Evolutionary conservation across 2,888 invertebrate species (phyloP).

Genomic region (Antitype chi): DNA sequence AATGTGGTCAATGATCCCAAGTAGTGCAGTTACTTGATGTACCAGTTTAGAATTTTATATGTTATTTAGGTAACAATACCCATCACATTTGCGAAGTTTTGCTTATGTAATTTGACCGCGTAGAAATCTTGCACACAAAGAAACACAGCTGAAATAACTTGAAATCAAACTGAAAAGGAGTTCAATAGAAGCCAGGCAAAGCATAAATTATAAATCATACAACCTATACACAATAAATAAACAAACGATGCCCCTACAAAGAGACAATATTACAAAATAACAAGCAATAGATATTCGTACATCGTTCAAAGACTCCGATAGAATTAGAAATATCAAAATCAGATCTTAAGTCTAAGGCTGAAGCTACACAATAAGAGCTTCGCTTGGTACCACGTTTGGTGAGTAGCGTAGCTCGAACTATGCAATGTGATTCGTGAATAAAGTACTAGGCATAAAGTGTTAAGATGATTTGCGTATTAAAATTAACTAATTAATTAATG

Average conservation of each 20-base stretch:
- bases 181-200: neutral
- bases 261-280: constrained; percentile 6
- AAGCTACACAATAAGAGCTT: neutral
- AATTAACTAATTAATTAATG: neutral
- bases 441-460: too few relatives aligned
- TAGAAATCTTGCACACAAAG: neutral
- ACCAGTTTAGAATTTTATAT: too few relatives aligned
- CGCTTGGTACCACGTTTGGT: neutral
- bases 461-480: neutral
- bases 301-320: neutral
- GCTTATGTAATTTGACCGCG: neutral
- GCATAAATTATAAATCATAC: neutral
- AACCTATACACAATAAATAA: neutral
- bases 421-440: neutral
- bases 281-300: constrained; percentile 32
- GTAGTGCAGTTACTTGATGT: too few relatives aligned
- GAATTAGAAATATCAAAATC: constrained; percentile 29
- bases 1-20: too few relatives aligned
- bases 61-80: neutral
- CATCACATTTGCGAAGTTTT: neutral
- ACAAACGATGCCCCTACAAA: constrained; percentile 3
- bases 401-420: neutral
- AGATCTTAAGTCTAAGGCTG: neutral
- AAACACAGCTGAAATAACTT: neutral
- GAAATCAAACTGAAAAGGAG: too few relatives aligned